These are phyloP conservation scores for Paramacrobiotus metropolitanus DNA, from an alignment of 1,140 invertebrate genomes.

Conservation along the genomic window DNA sequence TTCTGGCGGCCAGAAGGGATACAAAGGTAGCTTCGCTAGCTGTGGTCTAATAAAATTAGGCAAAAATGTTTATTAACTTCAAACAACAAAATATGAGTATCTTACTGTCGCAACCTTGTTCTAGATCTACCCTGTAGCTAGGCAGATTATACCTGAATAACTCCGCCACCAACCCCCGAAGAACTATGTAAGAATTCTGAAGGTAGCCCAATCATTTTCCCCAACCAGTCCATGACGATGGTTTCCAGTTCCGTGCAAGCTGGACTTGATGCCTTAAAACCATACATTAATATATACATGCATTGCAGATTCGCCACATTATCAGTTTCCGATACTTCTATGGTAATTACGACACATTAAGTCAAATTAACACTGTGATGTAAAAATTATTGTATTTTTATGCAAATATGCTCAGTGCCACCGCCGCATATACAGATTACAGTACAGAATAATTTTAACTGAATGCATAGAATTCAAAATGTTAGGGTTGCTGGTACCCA, in stretches of 20 bases:
- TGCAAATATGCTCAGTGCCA: too few species aligned
- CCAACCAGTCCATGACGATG: slow-evolving; percentile 30
- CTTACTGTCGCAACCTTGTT: too few species aligned
- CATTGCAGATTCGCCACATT: not conserved
- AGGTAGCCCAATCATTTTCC: slow-evolving; percentile 32
- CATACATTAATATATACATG: not conserved
- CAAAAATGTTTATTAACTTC: too few species aligned
- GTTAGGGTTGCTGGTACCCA: too few species aligned
- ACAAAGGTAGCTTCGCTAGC: slow-evolving; percentile 77
- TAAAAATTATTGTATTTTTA: too few species aligned
- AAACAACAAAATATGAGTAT: too few species aligned
- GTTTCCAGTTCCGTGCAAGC: slow-evolving; percentile 30
- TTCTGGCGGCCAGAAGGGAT: slow-evolving; percentile 62
- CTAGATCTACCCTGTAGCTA: too few species aligned
- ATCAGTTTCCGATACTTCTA: too few species aligned
- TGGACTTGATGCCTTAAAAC: slow-evolving; percentile 26
- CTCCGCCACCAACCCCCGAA: slow-evolving; percentile 27
- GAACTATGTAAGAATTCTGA: slow-evolving; percentile 29
- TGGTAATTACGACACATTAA: too few species aligned
- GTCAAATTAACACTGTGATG: not conserved
- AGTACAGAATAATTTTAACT: too few species aligned
- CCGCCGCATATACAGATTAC: too few species aligned
- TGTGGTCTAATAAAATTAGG: slow-evolving; percentile 34
- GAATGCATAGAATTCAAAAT: too few species aligned
- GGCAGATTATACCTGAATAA: slow-evolving; percentile 34